These are phyloP conservation scores for Monomorium pharaonis DNA, from an alignment of 1,140 invertebrate species.

Conservation along the genomic window DNA sequence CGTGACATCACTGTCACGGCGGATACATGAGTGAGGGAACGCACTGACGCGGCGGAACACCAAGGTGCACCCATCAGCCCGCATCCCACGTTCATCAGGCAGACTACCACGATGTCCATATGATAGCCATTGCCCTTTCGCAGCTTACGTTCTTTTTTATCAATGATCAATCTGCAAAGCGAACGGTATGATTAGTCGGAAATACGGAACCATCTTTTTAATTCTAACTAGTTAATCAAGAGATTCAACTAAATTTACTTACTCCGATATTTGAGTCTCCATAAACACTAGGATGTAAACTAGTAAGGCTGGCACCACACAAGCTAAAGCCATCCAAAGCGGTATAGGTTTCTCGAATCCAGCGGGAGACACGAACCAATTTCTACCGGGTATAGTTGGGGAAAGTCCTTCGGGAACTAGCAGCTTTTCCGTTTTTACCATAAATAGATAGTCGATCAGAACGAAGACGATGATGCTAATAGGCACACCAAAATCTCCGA, in stretches of 20 bases:
- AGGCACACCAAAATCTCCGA: slow-evolving; percentile 99
- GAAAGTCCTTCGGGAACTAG: slow-evolving; percentile 94
- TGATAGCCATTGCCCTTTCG: slow-evolving; percentile 98
- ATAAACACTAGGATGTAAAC: slow-evolving; percentile 98
- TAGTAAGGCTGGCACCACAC: slow-evolving; percentile 94
- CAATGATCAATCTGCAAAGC: slow-evolving; percentile 93
- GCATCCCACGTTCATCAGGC: slow-evolving; percentile 91
- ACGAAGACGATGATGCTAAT: slow-evolving; percentile 98
- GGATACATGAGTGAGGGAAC: slow-evolving; percentile 96
- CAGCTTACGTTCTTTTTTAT: slow-evolving; percentile 96
- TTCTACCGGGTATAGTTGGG: slow-evolving; percentile 90
- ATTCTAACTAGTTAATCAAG: neutral
- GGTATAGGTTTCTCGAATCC: slow-evolving; percentile 87
- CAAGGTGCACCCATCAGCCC: slow-evolving; percentile 95
- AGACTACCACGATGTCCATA: slow-evolving; percentile 97
- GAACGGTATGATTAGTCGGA: slow-evolving; percentile 34
- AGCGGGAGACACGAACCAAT: slow-evolving; percentile 93
- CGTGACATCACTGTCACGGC: slow-evolving; percentile 96
- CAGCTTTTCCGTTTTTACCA: slow-evolving; percentile 95
- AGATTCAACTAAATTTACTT: slow-evolving; percentile 81
- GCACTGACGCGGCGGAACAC: slow-evolving; percentile 98
- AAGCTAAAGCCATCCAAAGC: slow-evolving; percentile 92
- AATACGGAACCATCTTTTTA: neutral
- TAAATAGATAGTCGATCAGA: slow-evolving; percentile 90
- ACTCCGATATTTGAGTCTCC: slow-evolving; percentile 98